phyloP scores from a whole-genome alignment of 2,113 vertebrate species.

The Equus przewalskii region DNA sequence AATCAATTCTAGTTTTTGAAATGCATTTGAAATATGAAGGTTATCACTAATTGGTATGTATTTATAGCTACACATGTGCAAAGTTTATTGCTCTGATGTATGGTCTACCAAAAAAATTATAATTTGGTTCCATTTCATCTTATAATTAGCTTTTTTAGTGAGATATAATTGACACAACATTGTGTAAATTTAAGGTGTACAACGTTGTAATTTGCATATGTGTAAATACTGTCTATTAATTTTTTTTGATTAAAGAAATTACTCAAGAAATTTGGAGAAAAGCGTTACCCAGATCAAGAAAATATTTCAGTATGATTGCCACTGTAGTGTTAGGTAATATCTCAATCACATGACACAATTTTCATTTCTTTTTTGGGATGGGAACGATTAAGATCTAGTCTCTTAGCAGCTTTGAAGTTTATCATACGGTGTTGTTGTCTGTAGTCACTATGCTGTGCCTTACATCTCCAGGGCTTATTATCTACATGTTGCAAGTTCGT shows the following conservation, averaged over 20 bases:
- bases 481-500: not conserved
- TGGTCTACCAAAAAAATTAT: not conserved
- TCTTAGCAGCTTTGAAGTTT: not conserved
- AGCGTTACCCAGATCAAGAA: no score
- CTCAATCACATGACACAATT: not conserved
- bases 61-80: not conserved
- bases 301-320: not conserved
- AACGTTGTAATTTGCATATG: no score
- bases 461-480: not conserved
- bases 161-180: not conserved
- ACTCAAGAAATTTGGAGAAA: no score
- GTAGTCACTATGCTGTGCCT: not conserved
- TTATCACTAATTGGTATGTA: not conserved
- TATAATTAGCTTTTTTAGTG: not conserved
- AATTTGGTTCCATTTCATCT: not conserved
- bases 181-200: not conserved
- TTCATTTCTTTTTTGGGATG: not conserved
- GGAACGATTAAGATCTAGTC: not conserved
- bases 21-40: not conserved
- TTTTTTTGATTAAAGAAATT: no score
- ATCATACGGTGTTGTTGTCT: not conserved
- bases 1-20: slow-evolving; percentile 57
- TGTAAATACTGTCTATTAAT: no score
- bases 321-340: not conserved
- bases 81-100: not conserved